These are phyloP conservation scores for Coendou prehensilis DNA, from an alignment of 2,797 vertebrate genomes.

Conservation along the genomic window DNA sequence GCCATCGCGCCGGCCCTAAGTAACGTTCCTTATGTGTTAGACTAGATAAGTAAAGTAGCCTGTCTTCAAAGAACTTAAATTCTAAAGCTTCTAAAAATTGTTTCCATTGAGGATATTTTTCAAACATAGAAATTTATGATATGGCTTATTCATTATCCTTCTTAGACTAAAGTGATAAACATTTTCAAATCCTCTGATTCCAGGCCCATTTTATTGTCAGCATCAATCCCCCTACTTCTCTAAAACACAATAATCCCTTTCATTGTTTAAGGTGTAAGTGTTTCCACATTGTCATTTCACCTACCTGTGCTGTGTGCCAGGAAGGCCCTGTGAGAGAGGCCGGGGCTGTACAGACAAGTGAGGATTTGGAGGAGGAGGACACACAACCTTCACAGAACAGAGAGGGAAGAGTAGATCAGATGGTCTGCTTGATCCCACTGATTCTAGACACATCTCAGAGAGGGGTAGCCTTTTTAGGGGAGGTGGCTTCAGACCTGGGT, in stretches of 20 bases:
- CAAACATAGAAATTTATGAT: background rate
- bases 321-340: background rate
- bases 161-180: background rate
- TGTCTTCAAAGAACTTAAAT: background rate
- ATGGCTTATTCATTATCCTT: background rate
- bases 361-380: background rate
- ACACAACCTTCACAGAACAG: background rate
- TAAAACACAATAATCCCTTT: background rate
- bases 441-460: rapidly evolving
- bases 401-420: background rate
- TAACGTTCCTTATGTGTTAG: background rate
- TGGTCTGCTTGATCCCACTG: rapidly evolving
- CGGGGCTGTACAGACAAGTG: background rate
- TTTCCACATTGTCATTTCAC: background rate
- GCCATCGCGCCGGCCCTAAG: too few species aligned
- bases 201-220: background rate
- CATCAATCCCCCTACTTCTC: background rate
- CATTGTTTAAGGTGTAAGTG: background rate
- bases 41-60: background rate
- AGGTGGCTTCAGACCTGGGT: background rate
- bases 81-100: background rate
- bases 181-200: background rate
- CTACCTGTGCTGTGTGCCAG: too few species aligned
- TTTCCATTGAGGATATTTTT: constrained; percentile 11
- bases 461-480: rapidly evolving